phyloP scores from a whole-genome alignment of 92 coral and sea anemone species.

The Palythoa grandis region DNA sequence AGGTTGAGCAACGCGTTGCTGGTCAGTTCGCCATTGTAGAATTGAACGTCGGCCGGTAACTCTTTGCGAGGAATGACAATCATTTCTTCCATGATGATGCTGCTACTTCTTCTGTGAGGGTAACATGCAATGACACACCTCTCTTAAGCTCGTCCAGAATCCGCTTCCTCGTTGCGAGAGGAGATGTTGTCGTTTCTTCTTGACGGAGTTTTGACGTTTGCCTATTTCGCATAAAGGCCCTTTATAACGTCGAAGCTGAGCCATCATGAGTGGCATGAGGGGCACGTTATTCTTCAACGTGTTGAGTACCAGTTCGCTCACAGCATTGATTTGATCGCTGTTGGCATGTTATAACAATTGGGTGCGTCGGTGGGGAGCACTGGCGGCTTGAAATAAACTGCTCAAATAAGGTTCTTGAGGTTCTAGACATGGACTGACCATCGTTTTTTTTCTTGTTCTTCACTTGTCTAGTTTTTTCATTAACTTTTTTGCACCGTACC shows the following conservation, averaged over 20 bases:
- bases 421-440: too few relatives aligned
- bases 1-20: slow-evolving; percentile 20
- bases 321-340: too few relatives aligned
- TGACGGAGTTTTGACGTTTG: slow-evolving; percentile 41
- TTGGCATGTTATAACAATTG: too few relatives aligned
- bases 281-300: slow-evolving; percentile 41
- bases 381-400: too few relatives aligned
- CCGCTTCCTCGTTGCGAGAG: slow-evolving; percentile 29
- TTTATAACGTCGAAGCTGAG: slow-evolving; percentile 40
- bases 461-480: too few relatives aligned
- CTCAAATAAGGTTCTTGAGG: too few relatives aligned
- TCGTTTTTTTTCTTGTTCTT: too few relatives aligned
- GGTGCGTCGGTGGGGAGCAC: too few relatives aligned
- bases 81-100: slow-evolving; percentile 18
- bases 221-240: slow-evolving; percentile 36
- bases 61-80: slow-evolving; percentile 21
- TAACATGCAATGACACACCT: slow-evolving; percentile 25
- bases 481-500: background rate
- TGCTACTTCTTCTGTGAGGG: slow-evolving; percentile 18
- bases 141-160: slow-evolving; percentile 21
- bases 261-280: slow-evolving; percentile 35
- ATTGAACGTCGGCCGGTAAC: slow-evolving; percentile 6
- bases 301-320: slow-evolving; percentile 48
- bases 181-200: slow-evolving; percentile 27
- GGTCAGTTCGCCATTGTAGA: slow-evolving; percentile 19